Base-by-base conservation (phyloP, 2,113 vertebrate genomes). In the Cyprinodon variegatus region DNA sequence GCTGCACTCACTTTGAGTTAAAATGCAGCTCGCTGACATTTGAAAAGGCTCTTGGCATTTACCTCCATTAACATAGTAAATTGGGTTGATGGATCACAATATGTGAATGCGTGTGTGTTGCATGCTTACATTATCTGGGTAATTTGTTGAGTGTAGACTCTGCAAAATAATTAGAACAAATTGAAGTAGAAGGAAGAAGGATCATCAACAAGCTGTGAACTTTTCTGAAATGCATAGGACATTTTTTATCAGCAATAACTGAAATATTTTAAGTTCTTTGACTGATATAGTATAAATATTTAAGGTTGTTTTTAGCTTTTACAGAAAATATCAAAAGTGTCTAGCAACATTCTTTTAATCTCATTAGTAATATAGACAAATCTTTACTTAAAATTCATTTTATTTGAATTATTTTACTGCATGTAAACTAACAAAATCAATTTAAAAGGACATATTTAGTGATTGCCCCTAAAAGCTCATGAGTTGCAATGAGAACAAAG, bases 11-110 rank as follows among this genome's bases (percentile, higher is more conserved):
- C 40, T 66, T 59, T 22, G 69, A 70, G 61, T 71, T 67, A 68
- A 85, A 85, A 84, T 75, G 20, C 14, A 80, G 77, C 57, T 70
- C 78, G 60, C 15, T 91, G 91, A 89, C 86, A 89, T 91, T 90
- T 86, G 67, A 41, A 72, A 64, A 53, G 72, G 71, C 71, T 89
- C 46, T 0, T 88, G 91, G 76, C 84, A 87, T 91, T 91, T 79
- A 70, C 79, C 72, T 46, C 65, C 63, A 89, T 92, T 89, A 86
- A 82, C 71, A 79, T 79, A 70, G 68, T 74, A 82, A 82, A 89
- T 76, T 77, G 75, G 69, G 73, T 72, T 60, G 77, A 40, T 82
- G 68, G 57, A 77, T 86, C 68, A 70, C 38, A 45, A 37, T 43
- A 10, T 74, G 39, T 63, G 69, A 39, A 69, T 53, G 40, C 59